These are phyloP conservation scores for Zeus faber DNA, from an alignment of 2,113 vertebrate species.

Conservation along the genomic window DNA sequence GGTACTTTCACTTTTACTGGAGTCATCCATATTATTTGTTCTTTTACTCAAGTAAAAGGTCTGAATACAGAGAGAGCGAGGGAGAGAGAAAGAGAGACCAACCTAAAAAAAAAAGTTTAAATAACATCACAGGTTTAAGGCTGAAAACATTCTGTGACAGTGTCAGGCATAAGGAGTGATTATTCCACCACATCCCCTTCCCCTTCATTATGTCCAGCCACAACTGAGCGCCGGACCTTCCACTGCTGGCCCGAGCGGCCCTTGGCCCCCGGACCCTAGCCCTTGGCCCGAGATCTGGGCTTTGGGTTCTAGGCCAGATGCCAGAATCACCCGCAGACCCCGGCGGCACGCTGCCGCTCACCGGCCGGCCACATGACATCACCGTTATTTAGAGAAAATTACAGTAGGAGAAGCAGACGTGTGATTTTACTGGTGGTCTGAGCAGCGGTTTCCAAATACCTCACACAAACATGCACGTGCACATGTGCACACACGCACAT, in stretches of 20 bases:
- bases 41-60: no score
- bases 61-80: constrained; percentile 20
- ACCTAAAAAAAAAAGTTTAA: not conserved
- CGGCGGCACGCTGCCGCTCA: constrained; percentile 32
- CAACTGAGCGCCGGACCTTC: no score
- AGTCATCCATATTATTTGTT: no score
- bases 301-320: no score
- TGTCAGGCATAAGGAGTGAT: no score
- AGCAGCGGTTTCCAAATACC: constrained; percentile 37
- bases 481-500: no score
- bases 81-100: not conserved
- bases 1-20: no score
- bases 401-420: constrained; percentile 64
- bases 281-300: constrained; percentile 34
- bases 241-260: constrained; percentile 48
- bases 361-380: constrained; percentile 56
- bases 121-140: not conserved
- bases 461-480: not conserved
- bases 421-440: constrained; percentile 50
- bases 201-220: no score
- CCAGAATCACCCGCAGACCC: constrained; percentile 48
- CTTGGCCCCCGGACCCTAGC: constrained; percentile 35
- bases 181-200: no score
- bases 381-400: constrained; percentile 67
- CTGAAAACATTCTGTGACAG: no score